Base-by-base conservation (phyloP, 2,797 vertebrate genomes). In the Neopelma chrysocephalum region DNA sequence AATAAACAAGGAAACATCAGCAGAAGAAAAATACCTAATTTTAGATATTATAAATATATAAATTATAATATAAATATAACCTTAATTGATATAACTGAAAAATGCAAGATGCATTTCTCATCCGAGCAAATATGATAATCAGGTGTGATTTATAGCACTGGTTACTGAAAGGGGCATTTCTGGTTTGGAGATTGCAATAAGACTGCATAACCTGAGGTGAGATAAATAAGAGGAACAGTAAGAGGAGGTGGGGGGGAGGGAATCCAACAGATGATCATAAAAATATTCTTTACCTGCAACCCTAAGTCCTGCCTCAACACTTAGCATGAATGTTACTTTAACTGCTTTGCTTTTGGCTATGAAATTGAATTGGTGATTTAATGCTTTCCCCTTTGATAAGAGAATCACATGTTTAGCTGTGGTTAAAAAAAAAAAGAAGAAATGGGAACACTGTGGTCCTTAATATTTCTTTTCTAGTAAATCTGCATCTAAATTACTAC, bases 271-370 rank as follows among this genome's bases (percentile, higher is more conserved):
- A 83, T 36, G 29, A 93, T 73, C 51, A 78, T 51, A 89, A 96
- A 89, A 82, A 51, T 22, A 82, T 45, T 83, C 69, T 57, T 83
- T 73, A 92, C 81, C n/a, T 69, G 50, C 45, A 69, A 88, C 13
- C 45, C n/a, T 66, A 93, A 45, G 71, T 87, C 64, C 77, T 76
- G 54, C 76, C 87, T 91, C 65, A 56, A 92, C 82, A 62, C 17
- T 94, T 84, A 76, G 50, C 42, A 69, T 40, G 70, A 96, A 93
- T 76, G 95, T 96, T 58, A 94, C 76, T 97, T 94, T 96, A 96
- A 97, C 82, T 95, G 76, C 58, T 96, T 94, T 83, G 70, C 88
- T 97, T 93, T 96, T 75, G 83, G 96, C 93, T 87, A 57, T 68
- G 70, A 87, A 95, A 92, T 40, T 32, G 73, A 97, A 93, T 22